phyloP scores from a whole-genome alignment of 2,113 vertebrate species.

The Pseudonaja textilis region DNA sequence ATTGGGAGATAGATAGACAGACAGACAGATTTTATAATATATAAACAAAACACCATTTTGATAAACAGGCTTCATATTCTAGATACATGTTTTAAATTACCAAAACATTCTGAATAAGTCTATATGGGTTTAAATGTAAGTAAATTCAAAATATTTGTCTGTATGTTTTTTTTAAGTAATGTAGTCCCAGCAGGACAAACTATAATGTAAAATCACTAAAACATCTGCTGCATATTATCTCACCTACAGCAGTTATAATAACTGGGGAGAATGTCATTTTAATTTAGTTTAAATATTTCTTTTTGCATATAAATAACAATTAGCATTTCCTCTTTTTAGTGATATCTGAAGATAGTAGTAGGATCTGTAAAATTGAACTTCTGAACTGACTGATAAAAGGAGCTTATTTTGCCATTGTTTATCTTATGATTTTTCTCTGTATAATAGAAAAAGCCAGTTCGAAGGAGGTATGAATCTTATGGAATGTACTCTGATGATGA shows the following conservation, averaged over 20 bases:
- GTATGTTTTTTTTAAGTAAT: neutral
- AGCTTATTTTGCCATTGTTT: neutral
- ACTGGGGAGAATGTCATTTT: neutral
- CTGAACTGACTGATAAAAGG: neutral
- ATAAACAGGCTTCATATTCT: neutral
- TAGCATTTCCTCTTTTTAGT: neutral
- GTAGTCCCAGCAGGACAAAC: conserved; percentile 1
- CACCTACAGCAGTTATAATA: neutral
- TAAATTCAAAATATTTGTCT: neutral
- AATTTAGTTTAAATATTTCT: neutral
- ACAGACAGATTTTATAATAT: conserved; percentile 1
- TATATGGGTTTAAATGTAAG: conserved; percentile 39
- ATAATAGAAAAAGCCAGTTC: conserved; percentile 89
- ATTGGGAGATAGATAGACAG: neutral
- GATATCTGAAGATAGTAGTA: neutral
- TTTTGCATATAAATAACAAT: neutral
- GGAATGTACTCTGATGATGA: conserved; percentile 95
- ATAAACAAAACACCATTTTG: conserved; percentile 4
- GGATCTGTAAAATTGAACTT: neutral
- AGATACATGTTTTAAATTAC: neutral
- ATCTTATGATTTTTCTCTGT: conserved; percentile 34
- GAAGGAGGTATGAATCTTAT: conserved; percentile 89
- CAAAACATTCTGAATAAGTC: neutral
- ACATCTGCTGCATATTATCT: neutral
- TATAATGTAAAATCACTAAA: neutral